Base-by-base conservation (phyloP, 2,888 invertebrate genomes). In the Seira sanloemensis region DNA sequence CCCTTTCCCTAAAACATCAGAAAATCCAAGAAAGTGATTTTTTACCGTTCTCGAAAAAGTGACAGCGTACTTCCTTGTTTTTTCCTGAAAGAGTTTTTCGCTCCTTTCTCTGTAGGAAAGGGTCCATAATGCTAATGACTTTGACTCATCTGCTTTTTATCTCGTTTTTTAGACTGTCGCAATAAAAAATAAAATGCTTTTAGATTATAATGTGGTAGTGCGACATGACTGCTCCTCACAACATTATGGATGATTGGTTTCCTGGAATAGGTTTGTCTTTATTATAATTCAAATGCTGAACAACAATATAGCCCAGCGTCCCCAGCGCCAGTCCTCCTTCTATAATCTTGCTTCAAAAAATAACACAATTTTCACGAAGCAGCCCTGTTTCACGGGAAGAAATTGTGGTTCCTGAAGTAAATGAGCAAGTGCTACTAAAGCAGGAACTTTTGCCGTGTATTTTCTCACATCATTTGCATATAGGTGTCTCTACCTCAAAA, bases 81-180 rank as follows among this genome's bases (percentile, higher is more conserved):
- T 68, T 68, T 67, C n/a, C 50, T 26, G 5, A 26, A 18, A 50
- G 19, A 16, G 54, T 23, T 74, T 71, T 71, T 50, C 65, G n/a
- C 24, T n/a, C 18, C 25, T 73, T 37, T 66, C 27, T 37, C 50
- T 50, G 16, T 50, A 12, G 50, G 50, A 50, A 50, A 71, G 66
- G 77, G 76, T 72, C 76, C 76, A 82, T 76, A 82, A 77, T 82
- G 66, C 82, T 82, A 82, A 82, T 82, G 76, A 76, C 76, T 71
- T 50, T 74, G 68, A 54, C 69, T 75, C 58, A 50, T 50, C 50
- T 50, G 12, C 16, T 73, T 58, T 25, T 75, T 66, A 46, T 37
- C 73, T 58, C 19, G 46, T 37, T 50, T 68, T 67, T 18, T 50
- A 50, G 26, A 25, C 37, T 54, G 80, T 67, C 46, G 74, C 74